Evolutionary conservation across 2,797 vertebrate species (phyloP), one percentile per base, ranked within the genome.

Genomic region (Threskiornis aethiopicus): DNA sequence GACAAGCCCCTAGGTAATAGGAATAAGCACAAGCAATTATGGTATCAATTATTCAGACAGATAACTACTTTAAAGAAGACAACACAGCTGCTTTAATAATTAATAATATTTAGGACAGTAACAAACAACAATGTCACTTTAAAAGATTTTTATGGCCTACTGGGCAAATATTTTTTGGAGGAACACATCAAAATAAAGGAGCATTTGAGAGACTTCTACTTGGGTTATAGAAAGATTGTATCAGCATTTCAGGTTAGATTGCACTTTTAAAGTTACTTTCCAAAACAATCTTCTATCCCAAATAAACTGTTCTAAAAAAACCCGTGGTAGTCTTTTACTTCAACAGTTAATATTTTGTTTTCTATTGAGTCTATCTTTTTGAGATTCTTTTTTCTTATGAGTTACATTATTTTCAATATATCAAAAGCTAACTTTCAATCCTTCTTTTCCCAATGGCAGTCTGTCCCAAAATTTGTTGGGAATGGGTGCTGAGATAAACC

Each of bases 1-100:
- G 82, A 91, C 69, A 94, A 88, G 92, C 83, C 98, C 95, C 96
- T 89, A 96, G 95, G 94, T 95, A 96, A 72, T 29, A 54, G 92
- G 72, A 95, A 87, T 80, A 97, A 96, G 87, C 70, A 96, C 90
- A 98, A 96, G 96, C 95, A 97, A 98, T 98, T 98, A 98, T 83
- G 75, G 86, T 96, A 98, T 98, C 97, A 98, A 98, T 98, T 98
- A 98, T 98, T 98, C 98, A 98, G 96, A 97, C 89, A 96, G 97
- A 98, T 98, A 98, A 98, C 97, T 98, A 98, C 98, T 85, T 97
- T 98, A 98, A 98, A 98, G 97, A 98, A 88, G 82, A 94, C 42
- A 98, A 97, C 70, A 97, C 58, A 89, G 90, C 44, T 96, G 88
- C 95, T 98, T 98, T 97, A 98, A 98, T 98, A 97, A 97, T 98